Conservation (phyloP, 2,888 invertebrate genomes). For the Folsomia manolachei region DNA sequence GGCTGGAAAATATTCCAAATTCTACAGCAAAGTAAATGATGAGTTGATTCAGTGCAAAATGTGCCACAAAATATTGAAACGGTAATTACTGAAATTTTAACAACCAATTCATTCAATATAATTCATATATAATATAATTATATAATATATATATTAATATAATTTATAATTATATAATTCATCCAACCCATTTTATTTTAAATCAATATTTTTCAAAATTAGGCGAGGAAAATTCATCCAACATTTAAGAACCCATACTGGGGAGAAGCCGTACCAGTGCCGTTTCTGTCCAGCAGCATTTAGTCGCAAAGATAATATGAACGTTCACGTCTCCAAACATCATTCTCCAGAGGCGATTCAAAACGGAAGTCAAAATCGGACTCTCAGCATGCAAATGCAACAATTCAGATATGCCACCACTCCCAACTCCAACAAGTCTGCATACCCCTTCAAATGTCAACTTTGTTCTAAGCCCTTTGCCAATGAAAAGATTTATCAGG, state of each 20-base stretch:
- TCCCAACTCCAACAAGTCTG: background rate
- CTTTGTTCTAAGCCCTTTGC: background rate
- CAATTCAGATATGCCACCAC: background rate
- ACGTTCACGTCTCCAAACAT: background rate
- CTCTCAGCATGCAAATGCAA: background rate
- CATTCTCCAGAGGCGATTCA: background rate
- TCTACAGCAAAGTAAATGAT: conserved; percentile 1
- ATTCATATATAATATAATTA: no score
- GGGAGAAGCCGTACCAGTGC: conserved; percentile 10
- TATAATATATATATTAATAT: no score
- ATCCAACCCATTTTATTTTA: no score
- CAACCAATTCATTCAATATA: no score
- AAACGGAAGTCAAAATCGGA: background rate
- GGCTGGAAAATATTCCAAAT: conserved; percentile 14
- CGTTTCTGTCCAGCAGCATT: conserved; percentile 10
- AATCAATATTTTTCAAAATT: no score
- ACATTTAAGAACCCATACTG: background rate
- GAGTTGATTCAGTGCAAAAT: conserved; percentile 13
- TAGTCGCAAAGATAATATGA: conserved; percentile 16
- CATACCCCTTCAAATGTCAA: background rate
- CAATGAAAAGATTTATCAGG: background rate
- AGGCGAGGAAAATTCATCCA: background rate
- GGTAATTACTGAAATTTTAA: no score
- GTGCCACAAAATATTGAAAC: conserved; percentile 8
- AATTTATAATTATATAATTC: no score